These are phyloP conservation scores for Chondrosia reniformis DNA, from an alignment of 37 sponge, comb jelly and placozoan genomes.

Conservation along the genomic window DNA sequence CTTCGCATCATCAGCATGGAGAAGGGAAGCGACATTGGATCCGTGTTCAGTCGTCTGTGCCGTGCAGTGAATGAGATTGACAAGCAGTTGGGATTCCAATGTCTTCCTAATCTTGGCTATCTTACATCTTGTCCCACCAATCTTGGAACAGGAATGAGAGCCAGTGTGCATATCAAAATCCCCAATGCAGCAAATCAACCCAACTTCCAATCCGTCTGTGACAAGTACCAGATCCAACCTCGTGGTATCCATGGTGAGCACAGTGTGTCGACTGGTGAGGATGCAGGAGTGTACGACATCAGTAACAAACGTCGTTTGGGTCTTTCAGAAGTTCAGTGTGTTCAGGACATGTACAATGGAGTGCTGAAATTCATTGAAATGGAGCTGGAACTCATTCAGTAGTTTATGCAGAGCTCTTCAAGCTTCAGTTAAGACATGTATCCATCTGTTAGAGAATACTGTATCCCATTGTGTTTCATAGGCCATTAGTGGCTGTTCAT, in stretches of 20 bases:
- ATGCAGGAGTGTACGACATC: conserved; percentile 73
- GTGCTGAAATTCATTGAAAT: conserved; percentile 75
- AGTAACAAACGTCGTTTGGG: conserved; percentile 81
- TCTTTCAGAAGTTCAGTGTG: conserved; percentile 81
- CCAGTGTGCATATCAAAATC: conserved; percentile 76
- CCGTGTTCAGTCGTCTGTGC: conserved; percentile 74
- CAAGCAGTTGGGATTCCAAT: conserved; percentile 60
- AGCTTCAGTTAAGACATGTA: too few species aligned
- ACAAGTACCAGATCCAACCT: conserved; percentile 70
- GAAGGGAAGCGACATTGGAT: conserved; percentile 85
- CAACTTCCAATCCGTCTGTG: conserved; percentile 44
- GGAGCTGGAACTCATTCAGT: conserved; percentile 39
- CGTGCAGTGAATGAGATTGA: conserved; percentile 59
- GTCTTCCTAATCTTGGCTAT: conserved; percentile 72
- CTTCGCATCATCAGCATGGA: conserved; percentile 91
- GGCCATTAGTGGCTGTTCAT: too few species aligned
- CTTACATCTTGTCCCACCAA: conserved; percentile 88
- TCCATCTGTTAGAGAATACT: too few species aligned
- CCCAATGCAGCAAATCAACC: conserved; percentile 46
- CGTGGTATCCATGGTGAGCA: conserved; percentile 84
- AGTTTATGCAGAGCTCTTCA: too few species aligned
- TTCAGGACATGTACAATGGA: conserved; percentile 81
- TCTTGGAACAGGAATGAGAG: conserved; percentile 93
- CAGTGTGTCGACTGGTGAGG: conserved; percentile 55
- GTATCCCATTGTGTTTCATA: too few species aligned